A percentile compares a stretch with the other conserved stretches of the same genome.
These are phyloP conservation scores for Dasysyrphus albostriatus DNA, from an alignment of 2,888 invertebrate species.

Conservation along the genomic window DNA sequence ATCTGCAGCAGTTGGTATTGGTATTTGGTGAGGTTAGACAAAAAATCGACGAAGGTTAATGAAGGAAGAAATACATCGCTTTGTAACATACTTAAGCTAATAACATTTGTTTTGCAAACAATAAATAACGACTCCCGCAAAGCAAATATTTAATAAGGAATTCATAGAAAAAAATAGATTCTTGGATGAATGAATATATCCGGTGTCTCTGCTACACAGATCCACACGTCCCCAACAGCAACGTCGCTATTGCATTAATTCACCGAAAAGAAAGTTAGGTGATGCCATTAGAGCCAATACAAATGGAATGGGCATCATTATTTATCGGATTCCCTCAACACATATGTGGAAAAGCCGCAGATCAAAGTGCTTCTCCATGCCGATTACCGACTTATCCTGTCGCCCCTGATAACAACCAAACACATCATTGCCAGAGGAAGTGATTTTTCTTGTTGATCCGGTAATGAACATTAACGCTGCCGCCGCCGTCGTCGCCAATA, in stretches of 20 bases:
- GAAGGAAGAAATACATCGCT: background rate
- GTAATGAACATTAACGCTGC: constrained; percentile 74
- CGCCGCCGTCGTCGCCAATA: constrained; percentile 37
- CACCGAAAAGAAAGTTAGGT: constrained; percentile 49
- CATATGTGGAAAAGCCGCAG: constrained; percentile 54
- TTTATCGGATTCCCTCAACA: constrained; percentile 70
- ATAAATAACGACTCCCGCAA: constrained; percentile 2
- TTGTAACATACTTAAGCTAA: background rate
- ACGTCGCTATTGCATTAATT: constrained; percentile 53
- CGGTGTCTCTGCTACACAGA: background rate
- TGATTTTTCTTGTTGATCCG: constrained; percentile 76
- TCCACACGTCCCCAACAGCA: background rate
- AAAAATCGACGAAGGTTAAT: background rate
- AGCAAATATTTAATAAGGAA: constrained; percentile 26
- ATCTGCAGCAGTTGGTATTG: background rate
- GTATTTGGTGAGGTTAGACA: background rate
- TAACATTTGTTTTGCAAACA: constrained; percentile 17
- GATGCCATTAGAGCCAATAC: constrained; percentile 73
- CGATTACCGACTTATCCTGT: constrained; percentile 75
- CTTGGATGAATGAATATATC: constrained; percentile 6
- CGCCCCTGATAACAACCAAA: constrained; percentile 37
- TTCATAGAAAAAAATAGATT: constrained; percentile 1
- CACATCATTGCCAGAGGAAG: constrained; percentile 66
- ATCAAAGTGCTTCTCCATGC: constrained; percentile 74
- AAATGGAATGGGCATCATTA: constrained; percentile 74